Evolutionary conservation across 2,113 vertebrate genomes (phyloP).

Genomic region (Sturnus vulgaris): DNA sequence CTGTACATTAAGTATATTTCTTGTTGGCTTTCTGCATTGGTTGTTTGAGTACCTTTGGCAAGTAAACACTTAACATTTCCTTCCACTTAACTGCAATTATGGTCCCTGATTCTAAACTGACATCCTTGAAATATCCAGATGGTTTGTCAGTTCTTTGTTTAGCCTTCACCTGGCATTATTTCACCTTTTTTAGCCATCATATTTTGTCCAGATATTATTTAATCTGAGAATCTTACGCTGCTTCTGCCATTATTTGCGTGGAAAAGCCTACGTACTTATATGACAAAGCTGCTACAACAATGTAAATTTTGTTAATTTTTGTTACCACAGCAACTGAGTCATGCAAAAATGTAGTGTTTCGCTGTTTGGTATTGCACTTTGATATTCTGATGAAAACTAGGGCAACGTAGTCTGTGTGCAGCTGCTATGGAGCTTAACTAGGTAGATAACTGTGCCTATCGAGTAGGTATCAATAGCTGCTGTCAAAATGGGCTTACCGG

Average conservation of each 20-base stretch:
- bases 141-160: not conserved
- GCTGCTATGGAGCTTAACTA: not conserved
- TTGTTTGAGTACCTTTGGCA: not conserved
- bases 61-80: not conserved
- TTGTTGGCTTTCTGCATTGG: not conserved
- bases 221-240: not conserved
- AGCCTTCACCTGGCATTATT: not conserved
- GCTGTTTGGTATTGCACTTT: not conserved
- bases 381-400: not conserved
- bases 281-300: not conserved
- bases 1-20: not conserved
- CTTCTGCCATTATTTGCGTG: not conserved
- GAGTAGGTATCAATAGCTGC: not conserved
- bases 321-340: conserved; percentile 49
- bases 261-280: not conserved
- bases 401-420: not conserved
- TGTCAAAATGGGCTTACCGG: not conserved
- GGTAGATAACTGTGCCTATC: rapidly evolving
- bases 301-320: conserved; percentile 3
- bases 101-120: not conserved
- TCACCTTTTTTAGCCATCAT: not conserved
- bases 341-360: not conserved
- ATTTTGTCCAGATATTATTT: not conserved
- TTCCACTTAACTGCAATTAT: not conserved
- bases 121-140: not conserved